Percentiles rank a stretch among this genome's conserved stretches.
phyloP scores from a whole-genome alignment of 2,888 invertebrate species.

The Apantesis nais region DNA sequence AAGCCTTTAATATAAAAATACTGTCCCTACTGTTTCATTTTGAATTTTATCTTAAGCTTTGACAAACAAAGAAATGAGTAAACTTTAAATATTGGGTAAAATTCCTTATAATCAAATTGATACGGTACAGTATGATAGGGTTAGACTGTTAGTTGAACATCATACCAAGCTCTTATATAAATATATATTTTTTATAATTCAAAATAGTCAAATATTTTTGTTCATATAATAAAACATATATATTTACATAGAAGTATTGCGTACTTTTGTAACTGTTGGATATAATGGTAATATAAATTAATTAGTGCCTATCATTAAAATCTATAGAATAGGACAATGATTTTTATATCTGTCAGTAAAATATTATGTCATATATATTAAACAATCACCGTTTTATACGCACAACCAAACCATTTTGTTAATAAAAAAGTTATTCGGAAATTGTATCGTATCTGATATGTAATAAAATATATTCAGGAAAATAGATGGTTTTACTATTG shows the following conservation, averaged over 20 bases:
- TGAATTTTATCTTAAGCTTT: background rate
- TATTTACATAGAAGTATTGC: background rate
- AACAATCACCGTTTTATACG: background rate
- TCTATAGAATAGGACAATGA: background rate
- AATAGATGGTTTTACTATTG: background rate
- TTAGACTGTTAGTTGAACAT: background rate
- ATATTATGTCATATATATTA: background rate
- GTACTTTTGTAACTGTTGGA: background rate
- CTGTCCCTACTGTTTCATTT: background rate
- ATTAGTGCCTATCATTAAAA: background rate
- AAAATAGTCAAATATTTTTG: background rate
- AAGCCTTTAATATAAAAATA: background rate
- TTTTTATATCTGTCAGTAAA: slow-evolving; percentile 4
- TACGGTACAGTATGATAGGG: too few relatives aligned
- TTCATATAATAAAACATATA: background rate
- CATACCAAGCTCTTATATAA: background rate
- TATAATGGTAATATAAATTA: background rate
- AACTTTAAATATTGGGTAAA: background rate
- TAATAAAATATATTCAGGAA: background rate
- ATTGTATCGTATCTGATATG: background rate
- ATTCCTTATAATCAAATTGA: background rate
- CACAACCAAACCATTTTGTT: background rate
- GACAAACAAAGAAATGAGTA: background rate
- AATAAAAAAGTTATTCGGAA: background rate
- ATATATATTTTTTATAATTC: background rate